A percentile compares a stretch with the other conserved stretches of the same genome.
phyloP scores from a whole-genome alignment of 2,113 vertebrate genomes.

The Lamprotornis superbus region DNA sequence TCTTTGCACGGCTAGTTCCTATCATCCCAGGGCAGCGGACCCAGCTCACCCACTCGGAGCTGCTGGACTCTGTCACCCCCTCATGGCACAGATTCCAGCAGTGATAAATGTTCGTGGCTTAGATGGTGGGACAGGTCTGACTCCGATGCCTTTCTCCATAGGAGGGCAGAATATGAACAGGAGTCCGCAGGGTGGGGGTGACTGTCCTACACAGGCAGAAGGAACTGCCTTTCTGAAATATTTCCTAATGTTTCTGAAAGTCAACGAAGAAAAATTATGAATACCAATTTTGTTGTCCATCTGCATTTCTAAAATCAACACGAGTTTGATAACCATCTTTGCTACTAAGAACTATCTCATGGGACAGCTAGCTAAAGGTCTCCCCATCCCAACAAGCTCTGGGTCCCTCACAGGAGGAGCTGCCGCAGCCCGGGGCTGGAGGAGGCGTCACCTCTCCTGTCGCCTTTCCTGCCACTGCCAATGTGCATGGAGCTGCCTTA shows the following conservation, averaged over 20 bases:
- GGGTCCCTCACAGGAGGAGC: not conserved
- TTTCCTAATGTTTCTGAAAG: not conserved
- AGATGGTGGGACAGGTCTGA: rapidly evolving
- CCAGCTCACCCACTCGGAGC: too few relatives aligned
- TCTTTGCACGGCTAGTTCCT: not conserved
- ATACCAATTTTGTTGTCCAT: not conserved
- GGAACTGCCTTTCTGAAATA: not conserved
- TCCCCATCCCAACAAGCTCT: not conserved
- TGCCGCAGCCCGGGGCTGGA: not conserved
- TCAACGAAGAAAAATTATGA: not conserved
- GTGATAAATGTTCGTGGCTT: rapidly evolving
- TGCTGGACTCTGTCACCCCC: rapidly evolving
- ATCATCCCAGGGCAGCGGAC: rapidly evolving
- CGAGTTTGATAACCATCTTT: not conserved
- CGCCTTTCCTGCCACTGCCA: not conserved
- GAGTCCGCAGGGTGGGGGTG: rapidly evolving
- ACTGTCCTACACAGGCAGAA: not conserved
- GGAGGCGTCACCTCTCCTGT: not conserved
- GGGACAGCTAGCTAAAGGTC: not conserved
- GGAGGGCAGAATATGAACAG: not conserved
- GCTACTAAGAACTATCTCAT: not conserved
- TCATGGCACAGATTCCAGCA: not conserved
- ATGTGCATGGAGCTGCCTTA: not conserved
- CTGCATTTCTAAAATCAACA: not conserved
- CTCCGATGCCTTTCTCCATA: not conserved